Evolutionary conservation across 2,113 vertebrate genomes (phyloP), one percentile per base, ranked within the genome.

Genomic region (Apteryx mantelli): DNA sequence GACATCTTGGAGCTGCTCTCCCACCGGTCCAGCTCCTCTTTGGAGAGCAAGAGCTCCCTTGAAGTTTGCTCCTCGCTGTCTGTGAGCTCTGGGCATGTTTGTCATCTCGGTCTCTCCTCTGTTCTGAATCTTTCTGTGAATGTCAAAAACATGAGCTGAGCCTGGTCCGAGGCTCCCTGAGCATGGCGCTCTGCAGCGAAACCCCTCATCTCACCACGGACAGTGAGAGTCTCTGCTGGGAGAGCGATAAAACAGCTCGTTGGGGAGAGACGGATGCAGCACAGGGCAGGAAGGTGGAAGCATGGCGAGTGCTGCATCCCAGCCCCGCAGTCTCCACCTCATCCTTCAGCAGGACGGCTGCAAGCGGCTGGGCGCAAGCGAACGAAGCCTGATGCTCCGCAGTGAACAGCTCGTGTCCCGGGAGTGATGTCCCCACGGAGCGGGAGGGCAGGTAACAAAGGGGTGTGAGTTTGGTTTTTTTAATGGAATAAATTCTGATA

Each of bases 271-370:
- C 9, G 81, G 13, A 58, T 32, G 38, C 91, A 84, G 69, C 74
- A 55, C 1, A 0, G 3, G 86, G 80, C 64, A 74, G 73, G 65
- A 77, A 48, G 0, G 0, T 21, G 53, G 28, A 16, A 50, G 15
- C 30, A 30, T 0, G 2, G 55, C n/a, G 55, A 19, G 66, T 10
- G 46, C 56, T 26, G 82, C 68, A 36, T 21, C 61, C 5, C 3
- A 63, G 58, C 5, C 5, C 13, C 65, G 63, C 2, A 2, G 34
- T 9, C 25, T 13, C 21, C 38, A 50, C 28, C 60, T 82, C 74
- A 8, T 13, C 70, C 63, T 83, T 58, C 64, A 40, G 32, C 40
- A 71, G 16, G 1, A 61, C 63, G 50, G 44, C 44, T 46, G 19
- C 8, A 44, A 85, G 46, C 53, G 70, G 32, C 17, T 50, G 70